These are phyloP conservation scores for Notarius quadriscutis DNA, from an alignment of 2,113 vertebrate genomes.

Conservation along the genomic window DNA sequence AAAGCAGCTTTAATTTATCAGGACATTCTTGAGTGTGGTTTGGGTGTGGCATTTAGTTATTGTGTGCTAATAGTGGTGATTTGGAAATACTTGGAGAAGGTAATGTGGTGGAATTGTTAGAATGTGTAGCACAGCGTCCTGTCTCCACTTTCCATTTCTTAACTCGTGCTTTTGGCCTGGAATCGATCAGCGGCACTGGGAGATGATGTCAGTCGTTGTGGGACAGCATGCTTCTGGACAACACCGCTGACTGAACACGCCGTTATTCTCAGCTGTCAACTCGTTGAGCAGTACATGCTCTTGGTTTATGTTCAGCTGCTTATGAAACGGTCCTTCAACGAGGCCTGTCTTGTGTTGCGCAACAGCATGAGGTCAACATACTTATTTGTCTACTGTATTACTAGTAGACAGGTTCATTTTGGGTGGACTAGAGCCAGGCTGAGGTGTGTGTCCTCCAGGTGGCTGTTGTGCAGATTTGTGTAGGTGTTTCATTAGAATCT, in stretches of 20 bases:
- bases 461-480: not conserved
- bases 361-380: conserved; percentile 9
- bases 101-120: conserved; percentile 66
- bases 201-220: conserved; percentile 43
- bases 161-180: conserved; percentile 41
- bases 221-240: conserved; percentile 47
- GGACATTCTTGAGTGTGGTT: not conserved
- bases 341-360: conserved; percentile 11
- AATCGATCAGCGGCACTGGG: conserved; percentile 38
- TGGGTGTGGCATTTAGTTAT: not conserved
- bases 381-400: conserved; percentile 8
- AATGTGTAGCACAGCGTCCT: conserved; percentile 50
- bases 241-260: conserved; percentile 27
- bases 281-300: conserved; percentile 41
- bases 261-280: conserved; percentile 49
- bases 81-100: conserved; percentile 58
- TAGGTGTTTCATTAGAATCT: not conserved
- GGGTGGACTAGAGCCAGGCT: not conserved
- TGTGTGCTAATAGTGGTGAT: conserved; percentile 4
- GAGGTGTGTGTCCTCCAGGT: not conserved
- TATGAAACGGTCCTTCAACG: conserved; percentile 34
- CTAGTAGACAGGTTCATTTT: not conserved
- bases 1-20: not conserved
- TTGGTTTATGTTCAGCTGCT: conserved; percentile 31
- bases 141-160: not conserved